Evolutionary conservation across 2,113 vertebrate species (phyloP), one percentile per base, ranked within the genome.

Genomic region (Malaclemys terrapin): DNA sequence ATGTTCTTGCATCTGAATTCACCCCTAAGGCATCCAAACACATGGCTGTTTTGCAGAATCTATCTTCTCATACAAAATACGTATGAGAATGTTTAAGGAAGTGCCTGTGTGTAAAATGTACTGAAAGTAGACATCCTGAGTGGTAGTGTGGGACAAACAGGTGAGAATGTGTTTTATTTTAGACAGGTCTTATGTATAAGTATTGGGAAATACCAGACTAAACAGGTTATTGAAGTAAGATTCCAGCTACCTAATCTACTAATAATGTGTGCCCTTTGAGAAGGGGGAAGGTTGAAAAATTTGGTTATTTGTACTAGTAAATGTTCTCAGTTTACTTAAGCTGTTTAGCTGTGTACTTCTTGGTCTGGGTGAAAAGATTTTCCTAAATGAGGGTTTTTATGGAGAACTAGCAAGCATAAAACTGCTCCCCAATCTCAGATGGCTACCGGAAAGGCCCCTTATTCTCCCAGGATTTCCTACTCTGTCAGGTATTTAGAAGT

Each of bases 1-100:
- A 99, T 97, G 98, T 98, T 98, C 98, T 97, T 98, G 96, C 92
- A 95, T 98, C 94, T 98, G 96, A 98, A 98, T 98, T 98, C 94
- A 97, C 95, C 97, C 97, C 1, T 27, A 97, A 98, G 98, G 96
- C 96, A 97, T 97, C 97, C 95, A 97, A 98, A 96, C 97, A 97
- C 97, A 93, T 95, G 91, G 93, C 91, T 98, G 93, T 97, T 97
- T 95, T 96, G 82, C 94, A 93, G 91, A 89, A 94, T 54, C 53
- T 93, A 96, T 95, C 97, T 98, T 84, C 97, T 97, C 97, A 93
- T 50, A 97, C 94, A 98, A 81, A 94, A 87, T 91, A 86, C 94
- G 89, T 92, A 65, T 9, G 76, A 2, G 17, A 87, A 86, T 81
- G 85, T 53, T 10, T 85, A 95, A 79, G 87, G 85, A 97, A 96